Base-by-base conservation (phyloP, 2,888 invertebrate genomes). In the Drosophila multiciliata region DNA sequence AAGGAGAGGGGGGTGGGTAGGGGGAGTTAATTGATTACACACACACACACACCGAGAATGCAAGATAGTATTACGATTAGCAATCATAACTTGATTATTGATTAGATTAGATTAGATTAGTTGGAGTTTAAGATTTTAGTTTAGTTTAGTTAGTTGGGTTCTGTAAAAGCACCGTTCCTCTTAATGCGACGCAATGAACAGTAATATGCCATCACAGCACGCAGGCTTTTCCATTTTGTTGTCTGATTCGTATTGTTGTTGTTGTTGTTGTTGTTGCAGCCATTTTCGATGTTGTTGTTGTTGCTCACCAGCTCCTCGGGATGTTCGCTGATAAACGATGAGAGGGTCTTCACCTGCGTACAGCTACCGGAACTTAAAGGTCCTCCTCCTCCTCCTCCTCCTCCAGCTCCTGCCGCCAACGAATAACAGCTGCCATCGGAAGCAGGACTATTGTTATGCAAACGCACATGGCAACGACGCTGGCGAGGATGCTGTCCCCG, bases 141-240 rank as follows among this genome's bases (percentile, higher is more conserved):
- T 52, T 57, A 50, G 58, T 50, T 52, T 60, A 45, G 54, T 65
- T 55, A 74, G 58, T 72, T 71, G 70, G 66, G 52, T 64, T 74
- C 55, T 83, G 61, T 78, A 84, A 83, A 83, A 80, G 87, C 87
- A 91, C 90, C 95, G 94, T 95, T 97, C 97, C 97, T 97, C 96
- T 97, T 97, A 94, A 97, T 97, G 94, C 97, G 96, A 94, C 97
- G 95, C 93, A 97, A 95, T 90, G 97, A 96, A 94, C 96, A 96
- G 95, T 97, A 97, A 95, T 97, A 96, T 92, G 97, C 96, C 96
- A 97, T 96, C 92, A 97, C 97, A 91, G 97, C 97, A 92, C 97
- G 95, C 91, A 97, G 95, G 94, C 96, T 97, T 94, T 96, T 96
- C 97, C 97, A 97, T 93, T 96, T 96, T 94, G 96, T 96, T 52